Conservation (phyloP, 2,888 invertebrate genomes). For the Coenonympha arcania region DNA sequence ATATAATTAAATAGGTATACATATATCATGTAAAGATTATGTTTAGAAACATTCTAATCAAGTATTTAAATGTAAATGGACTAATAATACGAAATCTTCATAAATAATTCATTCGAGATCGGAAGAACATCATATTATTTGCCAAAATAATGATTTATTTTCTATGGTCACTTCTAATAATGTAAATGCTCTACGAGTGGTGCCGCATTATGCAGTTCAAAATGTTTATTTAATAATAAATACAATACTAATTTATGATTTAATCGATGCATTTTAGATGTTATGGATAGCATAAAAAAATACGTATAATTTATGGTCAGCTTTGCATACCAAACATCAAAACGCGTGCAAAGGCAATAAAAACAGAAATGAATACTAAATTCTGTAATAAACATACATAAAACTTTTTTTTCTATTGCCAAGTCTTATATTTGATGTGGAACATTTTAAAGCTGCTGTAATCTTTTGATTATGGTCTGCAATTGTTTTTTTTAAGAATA, state of each 20-base stretch:
- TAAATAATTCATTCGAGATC: constrained; percentile 2
- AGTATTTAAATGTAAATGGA: not conserved
- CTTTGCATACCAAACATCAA: not conserved
- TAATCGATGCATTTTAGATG: not conserved
- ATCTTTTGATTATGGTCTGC: not conserved
- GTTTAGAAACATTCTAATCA: not conserved
- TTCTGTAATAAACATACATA: not conserved
- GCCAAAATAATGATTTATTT: not conserved
- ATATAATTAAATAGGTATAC: too few species aligned
- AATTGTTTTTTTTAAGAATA: too few species aligned
- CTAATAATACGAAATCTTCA: not conserved
- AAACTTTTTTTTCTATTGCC: not conserved
- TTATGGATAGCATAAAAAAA: not conserved
- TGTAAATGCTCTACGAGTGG: not conserved
- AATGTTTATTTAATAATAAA: not conserved
- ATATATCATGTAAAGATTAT: not conserved
- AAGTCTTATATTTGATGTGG: not conserved
- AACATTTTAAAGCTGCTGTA: not conserved
- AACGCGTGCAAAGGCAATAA: constrained; percentile 1
- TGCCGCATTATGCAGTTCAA: not conserved
- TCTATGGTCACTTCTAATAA: not conserved
- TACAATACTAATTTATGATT: not conserved
- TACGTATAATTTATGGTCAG: not conserved
- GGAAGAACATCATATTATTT: not conserved
- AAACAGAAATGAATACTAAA: not conserved